Conservation (phyloP, 2,888 invertebrate species). For the Galeruca laticollis region DNA sequence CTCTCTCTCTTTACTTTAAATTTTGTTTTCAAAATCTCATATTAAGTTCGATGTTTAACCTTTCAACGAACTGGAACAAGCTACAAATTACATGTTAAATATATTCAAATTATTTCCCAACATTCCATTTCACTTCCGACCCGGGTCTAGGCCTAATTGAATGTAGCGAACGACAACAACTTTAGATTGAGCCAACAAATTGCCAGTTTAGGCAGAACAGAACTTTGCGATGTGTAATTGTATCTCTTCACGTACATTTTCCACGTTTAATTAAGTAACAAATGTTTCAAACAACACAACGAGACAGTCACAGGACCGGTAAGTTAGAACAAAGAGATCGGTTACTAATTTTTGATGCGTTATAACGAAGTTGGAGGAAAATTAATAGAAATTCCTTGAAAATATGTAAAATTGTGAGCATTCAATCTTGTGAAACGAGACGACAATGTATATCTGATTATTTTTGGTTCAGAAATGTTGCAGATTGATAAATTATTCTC, state of each 20-base stretch:
- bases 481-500: too few relatives aligned
- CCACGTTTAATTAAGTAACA: slow-evolving; percentile 8
- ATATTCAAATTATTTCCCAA: neutral
- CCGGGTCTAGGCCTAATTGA: neutral
- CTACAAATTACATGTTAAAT: neutral
- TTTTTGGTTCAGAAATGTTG: too few relatives aligned
- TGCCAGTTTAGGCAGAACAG: neutral
- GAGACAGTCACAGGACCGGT: neutral
- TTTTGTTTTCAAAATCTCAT: neutral
- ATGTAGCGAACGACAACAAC: neutral
- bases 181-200: slow-evolving; percentile 15
- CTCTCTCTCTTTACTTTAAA: too few relatives aligned
- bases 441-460: too few relatives aligned
- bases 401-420: too few relatives aligned
- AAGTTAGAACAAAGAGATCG: neutral
- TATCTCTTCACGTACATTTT: slow-evolving; percentile 9
- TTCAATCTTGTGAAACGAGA: too few relatives aligned
- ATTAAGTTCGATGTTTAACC: neutral
- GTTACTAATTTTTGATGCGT: too few relatives aligned
- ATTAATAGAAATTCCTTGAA: too few relatives aligned
- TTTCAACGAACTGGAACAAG: neutral
- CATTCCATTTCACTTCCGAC: neutral
- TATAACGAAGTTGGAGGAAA: too few relatives aligned
- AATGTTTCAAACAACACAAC: neutral
- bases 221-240: neutral